A percentile compares a stretch with the other conserved stretches of the same genome.
Evolutionary conservation across 2,113 vertebrate genomes (phyloP).

Genomic region (Epinephelus fuscoguttatus): DNA sequence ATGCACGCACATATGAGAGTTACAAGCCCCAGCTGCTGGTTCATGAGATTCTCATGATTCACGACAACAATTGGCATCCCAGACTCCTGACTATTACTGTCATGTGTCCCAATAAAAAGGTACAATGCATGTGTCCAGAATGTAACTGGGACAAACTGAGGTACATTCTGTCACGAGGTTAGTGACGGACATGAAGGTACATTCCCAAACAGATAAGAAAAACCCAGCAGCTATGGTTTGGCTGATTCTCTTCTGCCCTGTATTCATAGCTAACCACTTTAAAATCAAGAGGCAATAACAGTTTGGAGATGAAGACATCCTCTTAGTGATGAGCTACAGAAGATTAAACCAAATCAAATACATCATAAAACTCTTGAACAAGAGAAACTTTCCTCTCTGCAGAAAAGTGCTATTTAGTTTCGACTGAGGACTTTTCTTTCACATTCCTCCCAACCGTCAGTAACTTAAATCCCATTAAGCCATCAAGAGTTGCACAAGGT

Average conservation of each 20-base stretch:
- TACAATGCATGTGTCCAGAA: neutral
- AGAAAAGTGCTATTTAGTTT: neutral
- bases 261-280: neutral
- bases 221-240: neutral
- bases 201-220: neutral
- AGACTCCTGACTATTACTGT: neutral
- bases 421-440: neutral
- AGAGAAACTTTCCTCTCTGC: neutral
- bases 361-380: slow-evolving; percentile 7
- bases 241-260: neutral
- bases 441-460: neutral
- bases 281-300: neutral
- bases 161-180: neutral
- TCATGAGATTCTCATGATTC: slow-evolving; percentile 30
- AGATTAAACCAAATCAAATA: neutral
- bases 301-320: slow-evolving; percentile 13
- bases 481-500: slow-evolving; percentile 22
- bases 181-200: neutral
- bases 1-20: slow-evolving; percentile 10
- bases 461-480: slow-evolving; percentile 28
- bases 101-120: slow-evolving; percentile 8
- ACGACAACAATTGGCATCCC: neutral
- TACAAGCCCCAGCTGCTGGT: neutral
- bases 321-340: neutral
- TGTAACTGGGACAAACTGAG: neutral